Conservation (phyloP, 1,140 invertebrate genomes). For the Argopecten irradians region DNA sequence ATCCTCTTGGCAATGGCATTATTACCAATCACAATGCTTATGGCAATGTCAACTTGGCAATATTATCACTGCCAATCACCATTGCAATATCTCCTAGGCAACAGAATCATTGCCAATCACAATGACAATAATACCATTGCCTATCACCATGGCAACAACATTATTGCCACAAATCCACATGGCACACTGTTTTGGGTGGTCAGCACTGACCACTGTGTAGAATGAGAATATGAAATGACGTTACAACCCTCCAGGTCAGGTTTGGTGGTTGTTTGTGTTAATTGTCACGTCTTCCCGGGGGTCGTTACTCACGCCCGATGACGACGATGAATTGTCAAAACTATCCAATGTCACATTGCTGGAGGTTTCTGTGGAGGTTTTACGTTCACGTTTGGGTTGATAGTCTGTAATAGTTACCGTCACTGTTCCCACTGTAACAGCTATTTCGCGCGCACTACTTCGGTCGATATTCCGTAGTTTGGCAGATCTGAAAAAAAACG, state of each 20-base stretch:
- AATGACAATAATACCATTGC: no score
- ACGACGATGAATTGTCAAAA: slow-evolving; percentile 55
- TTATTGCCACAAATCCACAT: neutral
- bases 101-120: no score
- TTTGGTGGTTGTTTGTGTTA: neutral
- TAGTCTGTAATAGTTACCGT: slow-evolving; percentile 98
- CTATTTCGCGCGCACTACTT: slow-evolving; percentile 91
- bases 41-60: no score
- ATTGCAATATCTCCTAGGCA: no score
- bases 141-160: no score
- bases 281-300: neutral
- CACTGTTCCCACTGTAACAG: slow-evolving; percentile 96
- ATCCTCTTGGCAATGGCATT: no score
- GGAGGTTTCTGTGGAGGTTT: slow-evolving; percentile 60
- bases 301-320: slow-evolving; percentile 2
- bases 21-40: no score
- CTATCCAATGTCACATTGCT: slow-evolving; percentile 60
- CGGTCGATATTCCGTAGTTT: slow-evolving; percentile 93
- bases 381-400: slow-evolving; percentile 88
- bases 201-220: neutral
- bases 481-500: slow-evolving; percentile 77
- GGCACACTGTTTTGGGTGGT: neutral
- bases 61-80: no score
- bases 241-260: neutral
- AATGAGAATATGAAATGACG: neutral